Conservation (phyloP, 2,797 vertebrate genomes). For the Dicrostonyx torquatus region DNA sequence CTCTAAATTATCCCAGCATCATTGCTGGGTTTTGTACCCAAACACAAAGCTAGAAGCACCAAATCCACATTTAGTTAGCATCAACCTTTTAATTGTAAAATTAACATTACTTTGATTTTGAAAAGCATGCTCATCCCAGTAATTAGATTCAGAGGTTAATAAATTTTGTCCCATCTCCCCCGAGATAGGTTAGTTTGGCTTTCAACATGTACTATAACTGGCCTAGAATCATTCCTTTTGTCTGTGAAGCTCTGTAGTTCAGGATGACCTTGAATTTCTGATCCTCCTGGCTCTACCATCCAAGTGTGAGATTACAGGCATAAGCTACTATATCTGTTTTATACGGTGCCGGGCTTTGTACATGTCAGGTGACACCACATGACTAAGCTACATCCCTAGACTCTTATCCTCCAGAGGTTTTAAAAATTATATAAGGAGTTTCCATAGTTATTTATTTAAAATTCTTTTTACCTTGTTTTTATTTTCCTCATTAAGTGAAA, state of each 20-base stretch:
- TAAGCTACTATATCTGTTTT: not conserved
- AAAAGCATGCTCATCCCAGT: not conserved
- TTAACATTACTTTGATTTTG: not conserved
- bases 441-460: not conserved
- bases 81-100: constrained; percentile 40
- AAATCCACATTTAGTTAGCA: not conserved
- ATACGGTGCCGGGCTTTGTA: not conserved
- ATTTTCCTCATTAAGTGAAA: constrained; percentile 24
- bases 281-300: not conserved
- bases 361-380: not conserved
- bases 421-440: not conserved
- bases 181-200: not conserved
- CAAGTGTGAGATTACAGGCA: not conserved
- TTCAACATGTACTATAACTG: not conserved
- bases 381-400: not conserved
- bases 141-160: not conserved
- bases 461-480: not conserved
- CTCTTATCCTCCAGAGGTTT: not conserved
- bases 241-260: not conserved
- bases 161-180: not conserved
- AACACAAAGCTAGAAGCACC: not conserved
- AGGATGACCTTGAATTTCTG: not conserved
- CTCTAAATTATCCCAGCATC: not conserved
- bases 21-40: not conserved
- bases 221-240: not conserved